phyloP scores from a whole-genome alignment of 2,888 invertebrate species.

The Dromius quadrimaculatus region DNA sequence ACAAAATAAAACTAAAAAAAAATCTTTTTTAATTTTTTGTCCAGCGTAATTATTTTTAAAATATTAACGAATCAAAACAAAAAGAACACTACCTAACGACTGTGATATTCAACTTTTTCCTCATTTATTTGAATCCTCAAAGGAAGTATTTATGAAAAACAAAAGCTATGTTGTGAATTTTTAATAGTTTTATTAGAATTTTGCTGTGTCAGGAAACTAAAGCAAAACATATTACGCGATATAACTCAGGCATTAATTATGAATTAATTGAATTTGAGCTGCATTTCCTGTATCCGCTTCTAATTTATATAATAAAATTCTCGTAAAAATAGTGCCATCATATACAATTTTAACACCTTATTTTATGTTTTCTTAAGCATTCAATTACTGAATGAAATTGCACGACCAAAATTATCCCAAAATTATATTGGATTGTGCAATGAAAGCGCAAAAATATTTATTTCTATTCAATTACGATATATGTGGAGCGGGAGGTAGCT shows the following conservation, averaged over 20 bases:
- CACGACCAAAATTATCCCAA: too few relatives aligned
- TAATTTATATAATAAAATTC: constrained; percentile 49
- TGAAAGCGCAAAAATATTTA: too few relatives aligned
- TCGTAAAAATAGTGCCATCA: constrained; percentile 27
- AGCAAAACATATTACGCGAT: constrained; percentile 42
- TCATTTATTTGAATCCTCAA: constrained; percentile 5
- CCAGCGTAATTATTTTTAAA: constrained; percentile 19
- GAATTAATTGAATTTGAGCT: constrained; percentile 51
- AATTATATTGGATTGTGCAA: too few relatives aligned
- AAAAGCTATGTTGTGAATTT: constrained; percentile 18
- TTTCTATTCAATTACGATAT: too few relatives aligned
- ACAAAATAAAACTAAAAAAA: neutral
- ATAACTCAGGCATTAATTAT: constrained; percentile 47
- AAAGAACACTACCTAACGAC: neutral
- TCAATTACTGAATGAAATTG: too few relatives aligned
- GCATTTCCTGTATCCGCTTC: constrained; percentile 49
- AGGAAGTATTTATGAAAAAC: constrained; percentile 23
- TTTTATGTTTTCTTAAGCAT: too few relatives aligned
- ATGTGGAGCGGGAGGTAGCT: too few relatives aligned
- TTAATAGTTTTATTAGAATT: constrained; percentile 38
- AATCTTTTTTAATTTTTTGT: neutral
- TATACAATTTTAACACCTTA: constrained; percentile 25
- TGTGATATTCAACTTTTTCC: constrained; percentile 5
- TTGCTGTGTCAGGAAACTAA: constrained; percentile 37
- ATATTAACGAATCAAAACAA: constrained; percentile 4